phyloP scores from a whole-genome alignment of 2,113 vertebrate species.

The Amphilophus citrinellus region DNA sequence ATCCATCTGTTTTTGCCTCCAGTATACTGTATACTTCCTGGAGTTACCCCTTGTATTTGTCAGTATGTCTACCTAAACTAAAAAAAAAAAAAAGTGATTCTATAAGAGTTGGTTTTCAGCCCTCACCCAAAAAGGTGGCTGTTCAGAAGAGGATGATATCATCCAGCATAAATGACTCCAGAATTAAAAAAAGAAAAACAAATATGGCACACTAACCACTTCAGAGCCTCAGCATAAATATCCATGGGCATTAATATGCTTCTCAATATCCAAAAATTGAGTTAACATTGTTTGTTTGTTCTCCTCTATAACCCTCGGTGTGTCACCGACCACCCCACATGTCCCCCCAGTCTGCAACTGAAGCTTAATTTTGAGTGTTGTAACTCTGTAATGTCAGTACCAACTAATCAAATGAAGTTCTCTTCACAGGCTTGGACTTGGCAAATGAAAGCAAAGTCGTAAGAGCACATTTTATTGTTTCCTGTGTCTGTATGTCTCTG shows the following conservation, averaged over 20 bases:
- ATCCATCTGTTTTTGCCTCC: not conserved
- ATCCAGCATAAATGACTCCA: not conserved
- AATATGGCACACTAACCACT: not conserved
- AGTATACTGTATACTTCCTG: not conserved
- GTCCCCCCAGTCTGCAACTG: not conserved
- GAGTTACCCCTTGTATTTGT: fast-evolving
- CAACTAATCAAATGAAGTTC: not conserved
- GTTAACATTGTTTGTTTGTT: slow-evolving; percentile 12
- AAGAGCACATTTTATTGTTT: not conserved
- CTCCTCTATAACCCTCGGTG: not conserved
- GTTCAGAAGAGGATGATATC: not conserved
- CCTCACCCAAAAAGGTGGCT: not conserved
- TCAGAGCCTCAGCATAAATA: not conserved
- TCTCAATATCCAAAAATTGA: not conserved
- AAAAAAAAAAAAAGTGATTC: not conserved
- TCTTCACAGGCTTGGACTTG: not conserved
- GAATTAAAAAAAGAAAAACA: not conserved
- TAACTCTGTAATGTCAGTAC: slow-evolving; percentile 4
- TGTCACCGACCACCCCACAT: not conserved
- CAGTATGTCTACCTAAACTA: not conserved
- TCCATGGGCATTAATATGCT: not conserved
- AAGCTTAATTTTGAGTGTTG: not conserved
- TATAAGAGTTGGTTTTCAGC: not conserved
- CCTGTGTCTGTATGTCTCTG: not conserved
- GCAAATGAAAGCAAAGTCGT: not conserved